These are phyloP conservation scores for Pseudomugil tenellus DNA, from an alignment of 2,797 vertebrate genomes.

Conservation along the genomic window DNA sequence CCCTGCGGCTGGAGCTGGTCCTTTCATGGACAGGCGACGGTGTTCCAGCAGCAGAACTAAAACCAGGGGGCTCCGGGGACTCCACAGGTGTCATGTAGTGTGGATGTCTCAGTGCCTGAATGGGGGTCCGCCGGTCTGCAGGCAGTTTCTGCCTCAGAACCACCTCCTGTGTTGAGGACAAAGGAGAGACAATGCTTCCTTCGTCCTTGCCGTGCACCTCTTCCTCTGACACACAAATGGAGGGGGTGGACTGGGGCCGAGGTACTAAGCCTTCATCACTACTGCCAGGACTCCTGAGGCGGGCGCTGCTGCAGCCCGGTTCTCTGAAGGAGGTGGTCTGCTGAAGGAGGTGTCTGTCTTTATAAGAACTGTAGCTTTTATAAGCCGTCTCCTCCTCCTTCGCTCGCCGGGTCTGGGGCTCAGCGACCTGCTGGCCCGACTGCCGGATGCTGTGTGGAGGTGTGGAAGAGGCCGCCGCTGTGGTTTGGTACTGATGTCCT, in stretches of 20 bases:
- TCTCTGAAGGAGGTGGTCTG: constrained; percentile 88
- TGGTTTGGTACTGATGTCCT: constrained; percentile 46
- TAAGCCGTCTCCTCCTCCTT: constrained; percentile 87
- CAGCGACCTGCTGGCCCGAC: constrained; percentile 75
- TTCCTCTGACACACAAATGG: constrained; percentile 55
- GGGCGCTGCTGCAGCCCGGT: constrained; percentile 78
- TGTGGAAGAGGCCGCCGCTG: constrained; percentile 13
- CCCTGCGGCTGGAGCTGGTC: constrained; percentile 35
- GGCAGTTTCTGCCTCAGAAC: constrained; percentile 89
- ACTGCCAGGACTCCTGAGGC: constrained; percentile 55
- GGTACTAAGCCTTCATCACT: constrained; percentile 19
- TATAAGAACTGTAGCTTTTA: constrained; percentile 88
- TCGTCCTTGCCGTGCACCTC: no score
- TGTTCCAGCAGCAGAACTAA: constrained; percentile 26
- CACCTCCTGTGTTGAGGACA: constrained; percentile 84
- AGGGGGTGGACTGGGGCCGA: constrained; percentile 60
- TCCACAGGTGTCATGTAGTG: constrained; percentile 80
- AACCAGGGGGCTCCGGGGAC: constrained; percentile 52
- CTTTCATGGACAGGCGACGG: constrained; percentile 56
- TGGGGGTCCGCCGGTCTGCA: constrained; percentile 72
- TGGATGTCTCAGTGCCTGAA: constrained; percentile 74
- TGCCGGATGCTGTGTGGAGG: constrained; percentile 43
- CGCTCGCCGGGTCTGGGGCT: constrained; percentile 73
- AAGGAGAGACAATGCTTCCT: constrained; percentile 69
- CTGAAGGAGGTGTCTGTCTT: constrained; percentile 85